Base-by-base conservation (phyloP, 2,797 vertebrate genomes). In the Rhodeus uyekii region DNA sequence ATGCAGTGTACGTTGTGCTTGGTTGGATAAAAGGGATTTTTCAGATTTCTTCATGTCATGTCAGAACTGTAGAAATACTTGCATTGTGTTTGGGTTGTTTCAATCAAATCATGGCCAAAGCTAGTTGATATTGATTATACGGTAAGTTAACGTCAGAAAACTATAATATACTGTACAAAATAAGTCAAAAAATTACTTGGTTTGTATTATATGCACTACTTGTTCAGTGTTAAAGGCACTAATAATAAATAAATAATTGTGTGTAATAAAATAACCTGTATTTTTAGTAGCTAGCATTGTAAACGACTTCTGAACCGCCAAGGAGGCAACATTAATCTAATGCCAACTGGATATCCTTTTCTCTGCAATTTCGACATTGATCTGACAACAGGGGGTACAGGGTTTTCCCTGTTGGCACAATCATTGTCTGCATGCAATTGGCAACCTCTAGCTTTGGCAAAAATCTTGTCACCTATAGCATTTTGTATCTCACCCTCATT, bases 401-500 rank as follows among this genome's bases (percentile, higher is more conserved):
- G 58, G 46, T 32, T 55, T 77, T 81, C 68, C 72, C 38, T 24
- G 19, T 39, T 69, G 67, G 46, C 58, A 10, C 18, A 29, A 73
- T 79, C 69, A 65, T 81, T 65, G 46, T 78, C 46, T 65, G 24
- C 5, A 24, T 44, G 61, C 34, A 81, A 22, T 78, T 78, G 58
- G 46, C 65, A 78, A 46, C 67, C 55, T 60, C 42, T 8, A 53
- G 67, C 65, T 78, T 71, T 85, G 79, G 73, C 65, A 78, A 67
- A 65, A 39, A 22, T 76, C 8, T 77, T 77, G 60, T 84, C 73
- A 80, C 72, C 55, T 71, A 63, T 80, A 77, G 44, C 65, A 77
- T 77, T 78, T 76, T 84, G 77, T 42, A 67, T 73, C 36, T 58
- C 48, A 64, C 50, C 53, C 61, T 78, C 48, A 78, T 71, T 81